Percentiles rank a stretch among this genome's conserved stretches.
Conservation (phyloP, 1,140 invertebrate species). For the Linepithema humile region DNA sequence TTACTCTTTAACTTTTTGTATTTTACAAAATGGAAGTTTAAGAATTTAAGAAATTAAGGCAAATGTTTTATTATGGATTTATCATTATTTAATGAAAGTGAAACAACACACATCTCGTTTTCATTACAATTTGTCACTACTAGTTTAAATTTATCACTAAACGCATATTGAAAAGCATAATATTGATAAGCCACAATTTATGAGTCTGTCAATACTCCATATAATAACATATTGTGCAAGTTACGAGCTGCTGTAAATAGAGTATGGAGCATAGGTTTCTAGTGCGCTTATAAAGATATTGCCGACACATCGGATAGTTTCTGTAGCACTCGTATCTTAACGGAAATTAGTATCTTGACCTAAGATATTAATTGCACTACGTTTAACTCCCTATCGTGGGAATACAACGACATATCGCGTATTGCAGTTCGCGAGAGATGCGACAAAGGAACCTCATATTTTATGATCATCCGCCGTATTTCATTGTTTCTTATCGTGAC, state of each 20-base stretch:
- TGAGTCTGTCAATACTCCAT: not conserved
- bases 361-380: not conserved
- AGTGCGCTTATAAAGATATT: not conserved
- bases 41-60: too few species aligned
- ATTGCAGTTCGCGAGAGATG: not conserved
- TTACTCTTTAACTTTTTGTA: too few species aligned
- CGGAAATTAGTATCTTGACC: not conserved
- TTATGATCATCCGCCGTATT: slow-evolving; percentile 37
- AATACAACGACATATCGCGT: not conserved
- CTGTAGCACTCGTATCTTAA: not conserved
- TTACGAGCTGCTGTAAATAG: not conserved
- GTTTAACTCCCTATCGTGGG: not conserved
- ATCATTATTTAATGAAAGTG: not conserved
- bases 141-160: not conserved
- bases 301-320: not conserved
- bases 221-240: not conserved
- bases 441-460: slow-evolving; percentile 38
- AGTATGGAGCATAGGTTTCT: not conserved
- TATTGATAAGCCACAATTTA: not conserved
- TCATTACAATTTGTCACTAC: not conserved
- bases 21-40: too few species aligned
- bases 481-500: slow-evolving; percentile 55
- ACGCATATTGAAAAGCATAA: not conserved
- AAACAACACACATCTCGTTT: not conserved
- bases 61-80: too few species aligned